Evolutionary conservation across 2,113 vertebrate species (phyloP).

Genomic region (Drymodes brunneopygia): DNA sequence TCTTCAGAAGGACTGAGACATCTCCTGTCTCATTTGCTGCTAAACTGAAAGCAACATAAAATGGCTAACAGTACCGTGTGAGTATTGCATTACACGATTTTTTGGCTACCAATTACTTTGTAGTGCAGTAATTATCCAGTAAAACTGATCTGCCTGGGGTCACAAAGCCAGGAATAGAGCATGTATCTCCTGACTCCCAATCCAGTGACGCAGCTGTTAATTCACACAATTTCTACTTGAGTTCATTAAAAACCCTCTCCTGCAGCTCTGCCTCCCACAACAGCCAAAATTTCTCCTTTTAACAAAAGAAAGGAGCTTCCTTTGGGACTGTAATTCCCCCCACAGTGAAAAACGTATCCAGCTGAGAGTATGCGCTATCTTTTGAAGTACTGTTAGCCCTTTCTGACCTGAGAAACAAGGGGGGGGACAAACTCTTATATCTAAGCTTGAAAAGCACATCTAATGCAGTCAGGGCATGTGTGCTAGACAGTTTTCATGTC

Average conservation of each 20-base stretch:
- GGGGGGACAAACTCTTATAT: not conserved
- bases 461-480: not conserved
- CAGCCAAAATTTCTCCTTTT: not conserved
- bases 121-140: not conserved
- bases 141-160: not conserved
- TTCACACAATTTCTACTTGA: not conserved
- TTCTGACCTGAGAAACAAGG: constrained; percentile 26
- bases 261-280: not conserved
- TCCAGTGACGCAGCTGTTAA: not conserved
- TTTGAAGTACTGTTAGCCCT: constrained; percentile 31
- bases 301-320: constrained; percentile 2
- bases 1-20: not conserved
- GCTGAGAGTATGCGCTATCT: not conserved
- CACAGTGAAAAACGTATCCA: not conserved
- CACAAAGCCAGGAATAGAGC: not conserved
- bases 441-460: not conserved
- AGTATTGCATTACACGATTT: not conserved
- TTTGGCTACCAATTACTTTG: not conserved
- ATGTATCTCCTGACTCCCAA: not conserved
- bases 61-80: not conserved
- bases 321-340: not conserved
- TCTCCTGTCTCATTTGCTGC: not conserved
- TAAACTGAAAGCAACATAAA: not conserved
- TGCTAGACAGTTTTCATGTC: not conserved
- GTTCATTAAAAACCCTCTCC: constrained; percentile 42